A percentile compares a stretch with the other conserved stretches of the same genome.
Evolutionary conservation across 2,888 invertebrate species (phyloP).

Genomic region (Hemithea aestivaria): DNA sequence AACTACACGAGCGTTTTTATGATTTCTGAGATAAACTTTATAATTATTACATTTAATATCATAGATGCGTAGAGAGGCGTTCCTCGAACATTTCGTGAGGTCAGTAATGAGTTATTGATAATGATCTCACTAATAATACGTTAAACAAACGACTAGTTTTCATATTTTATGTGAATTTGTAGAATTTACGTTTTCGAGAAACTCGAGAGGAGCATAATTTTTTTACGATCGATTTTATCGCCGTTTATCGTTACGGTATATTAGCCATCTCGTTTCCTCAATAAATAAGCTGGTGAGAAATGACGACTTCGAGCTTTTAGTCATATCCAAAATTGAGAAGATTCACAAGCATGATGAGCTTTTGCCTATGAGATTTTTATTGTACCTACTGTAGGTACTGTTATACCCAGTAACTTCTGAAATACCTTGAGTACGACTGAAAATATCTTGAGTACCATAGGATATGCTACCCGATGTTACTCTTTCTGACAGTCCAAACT

Average conservation of each 20-base stretch:
- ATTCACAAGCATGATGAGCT: no score
- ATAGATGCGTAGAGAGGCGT: constrained; percentile 45
- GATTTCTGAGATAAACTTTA: constrained; percentile 35
- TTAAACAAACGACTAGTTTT: constrained; percentile 43
- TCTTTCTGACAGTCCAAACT: no score
- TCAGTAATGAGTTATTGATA: constrained; percentile 63
- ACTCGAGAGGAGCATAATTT: constrained; percentile 6
- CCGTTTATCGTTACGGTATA: constrained; percentile 6
- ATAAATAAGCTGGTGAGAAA: neutral
- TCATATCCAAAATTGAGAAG: no score
- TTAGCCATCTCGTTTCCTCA: constrained; percentile 6
- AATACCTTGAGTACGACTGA: no score
- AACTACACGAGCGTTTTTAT: constrained; percentile 7
- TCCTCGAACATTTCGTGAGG: constrained; percentile 56
- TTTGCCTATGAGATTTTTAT: no score
- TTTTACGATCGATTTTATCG: constrained; percentile 14
- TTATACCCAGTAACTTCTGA: no score
- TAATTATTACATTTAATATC: constrained; percentile 41
- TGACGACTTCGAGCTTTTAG: no score
- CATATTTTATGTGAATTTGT: constrained; percentile 34
- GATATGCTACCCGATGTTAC: no score
- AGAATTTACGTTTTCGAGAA: constrained; percentile 26
- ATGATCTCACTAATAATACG: constrained; percentile 57
- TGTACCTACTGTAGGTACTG: no score
- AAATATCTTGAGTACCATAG: no score